These are phyloP conservation scores for Euphydryas editha DNA, from an alignment of 2,888 invertebrate genomes.

Conservation along the genomic window DNA sequence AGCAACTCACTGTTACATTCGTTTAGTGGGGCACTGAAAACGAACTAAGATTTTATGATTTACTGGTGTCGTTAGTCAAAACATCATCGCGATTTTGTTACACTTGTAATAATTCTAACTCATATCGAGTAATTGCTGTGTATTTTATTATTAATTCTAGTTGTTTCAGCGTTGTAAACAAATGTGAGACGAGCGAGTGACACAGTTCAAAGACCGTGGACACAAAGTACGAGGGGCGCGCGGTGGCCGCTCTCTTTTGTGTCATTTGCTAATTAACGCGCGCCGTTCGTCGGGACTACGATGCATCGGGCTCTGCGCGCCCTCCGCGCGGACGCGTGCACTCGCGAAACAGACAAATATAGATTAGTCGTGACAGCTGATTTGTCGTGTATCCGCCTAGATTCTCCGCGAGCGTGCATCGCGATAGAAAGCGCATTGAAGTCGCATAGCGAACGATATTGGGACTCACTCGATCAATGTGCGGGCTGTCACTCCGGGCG, in stretches of 20 bases:
- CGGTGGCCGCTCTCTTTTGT: slow-evolving; percentile 43
- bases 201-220: slow-evolving; percentile 71
- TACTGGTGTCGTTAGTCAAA: neutral
- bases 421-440: slow-evolving; percentile 44
- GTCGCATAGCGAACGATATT: slow-evolving; percentile 33
- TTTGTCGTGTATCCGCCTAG: slow-evolving; percentile 45
- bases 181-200: slow-evolving; percentile 51
- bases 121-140: slow-evolving; percentile 14
- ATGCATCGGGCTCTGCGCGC: slow-evolving; percentile 18
- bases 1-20: neutral
- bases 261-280: slow-evolving; percentile 45
- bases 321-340: slow-evolving; percentile 40
- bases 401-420: slow-evolving; percentile 15
- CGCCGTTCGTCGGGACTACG: slow-evolving; percentile 25
- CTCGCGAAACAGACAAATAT: slow-evolving; percentile 45
- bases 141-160: slow-evolving; percentile 48
- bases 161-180: slow-evolving; percentile 58
- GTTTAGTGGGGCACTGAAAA: neutral
- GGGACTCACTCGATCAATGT: slow-evolving; percentile 78
- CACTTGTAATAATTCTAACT: neutral
- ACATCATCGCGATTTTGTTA: neutral
- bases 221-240: slow-evolving; percentile 50
- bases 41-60: neutral
- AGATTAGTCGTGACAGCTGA: slow-evolving; percentile 45
- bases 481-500: slow-evolving; percentile 65